Base-by-base conservation (phyloP, 2,797 vertebrate genomes). In the Danionella dracula region DNA sequence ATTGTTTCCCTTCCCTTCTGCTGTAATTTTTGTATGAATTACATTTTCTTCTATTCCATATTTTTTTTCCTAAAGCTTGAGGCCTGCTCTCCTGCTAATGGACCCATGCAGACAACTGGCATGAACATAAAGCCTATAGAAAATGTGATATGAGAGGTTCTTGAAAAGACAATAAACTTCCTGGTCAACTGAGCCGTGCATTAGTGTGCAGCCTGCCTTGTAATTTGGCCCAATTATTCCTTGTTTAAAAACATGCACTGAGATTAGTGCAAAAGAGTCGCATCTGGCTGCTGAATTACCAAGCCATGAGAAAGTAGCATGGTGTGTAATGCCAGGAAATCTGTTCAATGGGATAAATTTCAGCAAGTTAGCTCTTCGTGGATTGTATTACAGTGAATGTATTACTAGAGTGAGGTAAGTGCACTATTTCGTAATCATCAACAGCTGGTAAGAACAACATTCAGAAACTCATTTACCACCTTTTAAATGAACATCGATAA, bases 121-220 rank as follows among this genome's bases (percentile, higher is more conserved):
- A 37, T 58, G 54, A 71, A 75, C 59, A 8, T 2, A 58, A 64
- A 42, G 20, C 49, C 20, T 44, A 16, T 23, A 48, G 72, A 60
- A 71, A 38, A 20, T 60, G 48, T 60, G 64, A 74, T 58, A 12
- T 54, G 31, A 67, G 53, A 44, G 57, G 21, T 42, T 63, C 46
- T 66, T 66, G 29, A 38, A 29, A 56, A 41, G 7, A 29, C 44
- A 57, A 37, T 67, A 68, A 57, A 66, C 51, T 70, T 70, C 62
- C 63, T 68, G 48, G 37, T 70, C 61, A 70, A 70, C 48, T 17
- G 53, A 64, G 49, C 54, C 56, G 19, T 38, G 49, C 54, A 56
- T 64, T 67, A 73, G 48, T 16, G 54, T 31, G n/a, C 45, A 19
- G 57, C 48, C 31, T 57, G 62, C 70, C 69, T 70, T 70, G 70